These are phyloP conservation scores for Vanessa atalanta DNA, from an alignment of 1,140 invertebrate genomes.

Conservation along the genomic window DNA sequence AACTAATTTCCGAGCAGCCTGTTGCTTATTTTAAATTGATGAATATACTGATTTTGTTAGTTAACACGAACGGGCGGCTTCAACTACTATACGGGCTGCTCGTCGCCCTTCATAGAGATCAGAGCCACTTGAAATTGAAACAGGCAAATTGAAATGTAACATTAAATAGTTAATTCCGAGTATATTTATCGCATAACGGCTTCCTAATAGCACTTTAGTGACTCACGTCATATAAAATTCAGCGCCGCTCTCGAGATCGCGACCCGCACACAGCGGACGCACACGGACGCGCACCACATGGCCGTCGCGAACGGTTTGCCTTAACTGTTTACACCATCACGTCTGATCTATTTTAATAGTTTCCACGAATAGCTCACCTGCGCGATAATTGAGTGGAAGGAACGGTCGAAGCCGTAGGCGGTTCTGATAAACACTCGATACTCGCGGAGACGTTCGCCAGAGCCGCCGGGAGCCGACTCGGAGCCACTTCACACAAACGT, in stretches of 20 bases:
- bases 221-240: conserved; percentile 18
- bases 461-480: not conserved
- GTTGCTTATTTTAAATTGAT: too few species aligned
- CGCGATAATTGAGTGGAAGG: not conserved
- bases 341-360: not conserved
- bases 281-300: not conserved
- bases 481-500: not conserved
- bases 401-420: not conserved
- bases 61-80: not conserved
- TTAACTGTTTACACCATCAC: conserved; percentile 10
- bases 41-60: not conserved
- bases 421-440: not conserved
- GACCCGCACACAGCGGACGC: not conserved
- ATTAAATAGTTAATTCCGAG: conserved; percentile 14
- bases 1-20: too few species aligned
- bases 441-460: not conserved
- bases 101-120: not conserved
- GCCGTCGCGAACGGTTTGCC: not conserved
- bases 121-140: conserved; percentile 6
- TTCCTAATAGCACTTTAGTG: conserved; percentile 16
- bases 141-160: not conserved
- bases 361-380: conserved; percentile 7
- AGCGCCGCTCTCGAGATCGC: conserved; percentile 11
- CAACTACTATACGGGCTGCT: not conserved
- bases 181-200: conserved; percentile 12